Evolutionary conservation across 2,888 invertebrate species (phyloP).

Genomic region (Sarcophaga subvicina): DNA sequence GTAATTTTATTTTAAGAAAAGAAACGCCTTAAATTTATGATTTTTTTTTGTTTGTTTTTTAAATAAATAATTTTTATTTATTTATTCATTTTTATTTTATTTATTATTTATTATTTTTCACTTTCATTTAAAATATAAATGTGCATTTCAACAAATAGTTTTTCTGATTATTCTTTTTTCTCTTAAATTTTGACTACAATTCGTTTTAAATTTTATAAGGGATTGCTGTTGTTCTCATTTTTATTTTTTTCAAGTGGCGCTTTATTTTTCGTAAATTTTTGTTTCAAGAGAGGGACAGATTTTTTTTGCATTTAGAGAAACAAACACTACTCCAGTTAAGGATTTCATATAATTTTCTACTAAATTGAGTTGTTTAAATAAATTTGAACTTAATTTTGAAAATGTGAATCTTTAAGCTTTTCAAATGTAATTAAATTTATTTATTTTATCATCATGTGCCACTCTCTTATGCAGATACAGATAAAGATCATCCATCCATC

Average conservation of each 20-base stretch:
- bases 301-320: slow-evolving; percentile 28
- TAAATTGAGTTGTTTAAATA: slow-evolving; percentile 11
- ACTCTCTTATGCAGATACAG: not conserved
- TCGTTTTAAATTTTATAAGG: slow-evolving; percentile 2
- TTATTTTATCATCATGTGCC: slow-evolving; percentile 25
- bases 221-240: not conserved
- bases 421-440: slow-evolving; percentile 36
- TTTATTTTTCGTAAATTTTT: slow-evolving; percentile 24
- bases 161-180: not conserved
- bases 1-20: not conserved
- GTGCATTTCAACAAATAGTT: slow-evolving; percentile 58
- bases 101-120: slow-evolving; percentile 32
- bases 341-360: slow-evolving; percentile 31
- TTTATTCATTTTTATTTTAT: slow-evolving; percentile 45
- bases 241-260: slow-evolving; percentile 39
- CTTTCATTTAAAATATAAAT: slow-evolving; percentile 39
- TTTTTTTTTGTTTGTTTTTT: not conserved
- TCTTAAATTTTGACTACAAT: slow-evolving; percentile 2
- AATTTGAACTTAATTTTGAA: slow-evolving; percentile 52
- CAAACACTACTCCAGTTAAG: slow-evolving; percentile 14
- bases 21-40: slow-evolving; percentile 1
- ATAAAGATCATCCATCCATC: too few species aligned
- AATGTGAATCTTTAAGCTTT: slow-evolving; percentile 49
- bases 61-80: slow-evolving; percentile 61
- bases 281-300: slow-evolving; percentile 13